These are phyloP conservation scores for Drosophila falleni DNA, from an alignment of 2,888 invertebrate genomes.

Conservation along the genomic window DNA sequence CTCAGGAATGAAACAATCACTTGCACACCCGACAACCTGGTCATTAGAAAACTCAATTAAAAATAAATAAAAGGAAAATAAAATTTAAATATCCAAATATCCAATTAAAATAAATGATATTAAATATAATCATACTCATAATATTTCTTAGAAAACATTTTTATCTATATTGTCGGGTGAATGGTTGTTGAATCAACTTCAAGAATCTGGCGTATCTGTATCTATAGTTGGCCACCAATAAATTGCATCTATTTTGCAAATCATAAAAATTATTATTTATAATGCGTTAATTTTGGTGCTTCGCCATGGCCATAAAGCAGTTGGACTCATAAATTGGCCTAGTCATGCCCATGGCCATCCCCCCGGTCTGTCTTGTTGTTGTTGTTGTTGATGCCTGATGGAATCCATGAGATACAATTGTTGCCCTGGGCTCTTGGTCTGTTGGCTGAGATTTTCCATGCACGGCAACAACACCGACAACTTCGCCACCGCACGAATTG, in stretches of 20 bases:
- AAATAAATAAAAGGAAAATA: not conserved
- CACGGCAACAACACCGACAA: conserved; percentile 45
- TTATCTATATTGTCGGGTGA: not conserved
- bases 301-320: conserved; percentile 69
- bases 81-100: not conserved
- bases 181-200: conserved; percentile 9
- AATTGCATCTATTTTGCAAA: conserved; percentile 62
- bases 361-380: not conserved
- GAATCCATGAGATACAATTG: conserved; percentile 59
- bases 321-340: conserved; percentile 71
- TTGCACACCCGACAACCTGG: conserved; percentile 14
- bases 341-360: conserved; percentile 31
- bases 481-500: conserved; percentile 45
- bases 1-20: conserved; percentile 8
- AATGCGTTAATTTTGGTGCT: conserved; percentile 70
- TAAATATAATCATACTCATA: not conserved
- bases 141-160: too few relatives aligned
- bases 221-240: conserved; percentile 39
- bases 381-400: conserved; percentile 37
- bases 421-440: conserved; percentile 10
- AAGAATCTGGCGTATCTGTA: conserved; percentile 3
- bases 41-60: not conserved
- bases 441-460: conserved; percentile 70
- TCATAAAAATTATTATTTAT: conserved; percentile 82
- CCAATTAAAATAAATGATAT: not conserved